Evolutionary conservation across 2,113 vertebrate species (phyloP).

Genomic region (Probosciger aterrimus): DNA sequence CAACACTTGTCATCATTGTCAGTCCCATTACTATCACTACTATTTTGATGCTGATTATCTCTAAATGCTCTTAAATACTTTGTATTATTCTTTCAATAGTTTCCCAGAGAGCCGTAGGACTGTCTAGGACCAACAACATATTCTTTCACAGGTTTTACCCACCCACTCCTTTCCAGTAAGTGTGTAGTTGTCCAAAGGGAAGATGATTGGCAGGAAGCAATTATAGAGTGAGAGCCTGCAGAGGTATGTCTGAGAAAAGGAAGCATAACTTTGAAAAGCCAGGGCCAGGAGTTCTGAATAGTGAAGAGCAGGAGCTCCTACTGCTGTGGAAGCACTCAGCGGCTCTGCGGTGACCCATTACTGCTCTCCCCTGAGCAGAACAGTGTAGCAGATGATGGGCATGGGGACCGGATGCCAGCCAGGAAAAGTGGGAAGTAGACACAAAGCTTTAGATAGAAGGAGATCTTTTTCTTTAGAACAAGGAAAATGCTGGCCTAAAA

Average conservation of each 20-base stretch:
- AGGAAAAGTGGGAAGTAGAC: not conserved
- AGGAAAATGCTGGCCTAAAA: not conserved
- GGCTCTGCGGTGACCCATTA: not conserved
- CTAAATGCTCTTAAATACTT: not conserved
- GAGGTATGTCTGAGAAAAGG: not conserved
- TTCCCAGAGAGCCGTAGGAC: not conserved
- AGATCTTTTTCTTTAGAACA: not conserved
- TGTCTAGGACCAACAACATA: not conserved
- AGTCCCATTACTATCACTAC: not conserved
- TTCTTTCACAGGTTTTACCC: not conserved
- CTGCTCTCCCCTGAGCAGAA: not conserved
- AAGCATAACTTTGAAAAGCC: not conserved
- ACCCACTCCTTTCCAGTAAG: not conserved
- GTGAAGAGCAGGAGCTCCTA: fast-evolving
- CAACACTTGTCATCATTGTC: not conserved
- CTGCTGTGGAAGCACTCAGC: not conserved
- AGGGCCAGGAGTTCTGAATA: not conserved
- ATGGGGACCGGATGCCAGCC: not conserved
- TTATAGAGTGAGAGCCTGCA: not conserved
- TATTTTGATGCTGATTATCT: not conserved
- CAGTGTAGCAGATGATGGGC: not conserved
- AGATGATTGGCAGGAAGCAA: not conserved
- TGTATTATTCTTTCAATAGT: not conserved
- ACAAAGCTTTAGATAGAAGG: not conserved
- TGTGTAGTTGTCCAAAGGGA: not conserved